Evolutionary conservation across 2,797 vertebrate genomes (phyloP).

Genomic region (Ambastaia sidthimunki): DNA sequence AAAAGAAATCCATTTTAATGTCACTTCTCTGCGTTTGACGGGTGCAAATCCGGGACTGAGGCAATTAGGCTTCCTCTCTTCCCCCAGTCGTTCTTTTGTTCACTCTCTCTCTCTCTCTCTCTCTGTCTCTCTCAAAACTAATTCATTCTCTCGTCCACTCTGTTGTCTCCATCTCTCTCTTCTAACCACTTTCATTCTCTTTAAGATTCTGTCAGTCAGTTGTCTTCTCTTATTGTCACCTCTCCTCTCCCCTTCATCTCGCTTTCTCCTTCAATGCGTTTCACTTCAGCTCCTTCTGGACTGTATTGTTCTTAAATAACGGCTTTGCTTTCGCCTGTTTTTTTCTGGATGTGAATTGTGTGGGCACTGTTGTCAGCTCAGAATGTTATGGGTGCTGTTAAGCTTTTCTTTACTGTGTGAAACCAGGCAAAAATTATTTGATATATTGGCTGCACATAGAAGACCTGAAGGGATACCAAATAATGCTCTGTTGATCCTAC

Average conservation of each 20-base stretch:
- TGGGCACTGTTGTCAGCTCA: conserved; percentile 39
- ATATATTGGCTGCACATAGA: conserved; percentile 32
- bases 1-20: conserved; percentile 71
- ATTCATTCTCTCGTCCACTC: conserved; percentile 33
- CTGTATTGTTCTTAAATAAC: conserved; percentile 23
- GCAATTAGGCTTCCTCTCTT: conserved; percentile 68
- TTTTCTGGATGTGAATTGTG: conserved; percentile 40
- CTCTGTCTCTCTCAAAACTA: conserved; percentile 9
- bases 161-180: neutral
- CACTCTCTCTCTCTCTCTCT: conserved; percentile 14
- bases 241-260: neutral
- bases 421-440: conserved; percentile 34
- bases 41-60: conserved; percentile 63
- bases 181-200: conserved; percentile 4
- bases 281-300: conserved; percentile 11
- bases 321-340: conserved; percentile 8
- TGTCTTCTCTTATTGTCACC: conserved; percentile 9
- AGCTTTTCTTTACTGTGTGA: conserved; percentile 50
- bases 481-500: conserved; percentile 32
- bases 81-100: conserved; percentile 17
- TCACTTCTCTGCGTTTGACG: conserved; percentile 63
- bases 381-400: conserved; percentile 38
- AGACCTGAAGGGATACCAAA: conserved; percentile 42
- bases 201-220: conserved; percentile 7
- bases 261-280: conserved; percentile 15